Evolutionary conservation across 2,113 vertebrate species (phyloP), one percentile per base, ranked within the genome.

Genomic region (Erythrolamprus reginae): DNA sequence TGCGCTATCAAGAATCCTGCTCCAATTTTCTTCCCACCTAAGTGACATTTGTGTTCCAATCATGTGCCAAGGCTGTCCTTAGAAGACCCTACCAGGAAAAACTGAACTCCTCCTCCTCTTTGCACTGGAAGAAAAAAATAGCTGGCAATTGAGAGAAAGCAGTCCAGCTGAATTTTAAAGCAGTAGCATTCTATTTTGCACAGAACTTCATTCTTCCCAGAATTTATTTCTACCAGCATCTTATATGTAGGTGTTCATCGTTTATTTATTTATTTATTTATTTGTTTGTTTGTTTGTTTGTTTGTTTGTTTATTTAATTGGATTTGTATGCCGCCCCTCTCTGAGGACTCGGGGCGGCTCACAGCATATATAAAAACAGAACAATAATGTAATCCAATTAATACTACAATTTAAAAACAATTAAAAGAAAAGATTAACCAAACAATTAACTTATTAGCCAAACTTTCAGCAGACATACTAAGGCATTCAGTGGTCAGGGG

Each of bases 131-230:
- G 26, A 33, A n/a, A 84, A 50, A 93, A 83, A 50, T 70, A 1
- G n/a, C 8, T 0, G 1, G 45, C n/a, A 0, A 42, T 61, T 65
- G 91, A 93, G 86, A 93, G 92, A 86, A 6, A 56, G 85, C 50
- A 4, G 52, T 5, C 4, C 0, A 3, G 83, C 28, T 10, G 51
- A 70, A 82, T 38, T 10, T 89, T 51, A 58, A 88, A 38, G 52
- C 52, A 5, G 2, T 9, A 0, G 0, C 0, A 2, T 0, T 9
- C 12, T 17, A 65, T 17, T 1, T 53, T 0, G 1, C 23, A 89
- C 61, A 42, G 0, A 45, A 33, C 19, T 38, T 7, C 48, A 61
- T 1, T 10, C 7, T 61, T 5, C 50, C 33, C 45, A 0, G 47
- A 70, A 4, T 1, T 3, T 24, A 1, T 8, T 0, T 3, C 33